Evolutionary conservation across 2,888 invertebrate species (phyloP), one percentile per base, ranked within the genome.

Genomic region (Dicyrtomina minuta): DNA sequence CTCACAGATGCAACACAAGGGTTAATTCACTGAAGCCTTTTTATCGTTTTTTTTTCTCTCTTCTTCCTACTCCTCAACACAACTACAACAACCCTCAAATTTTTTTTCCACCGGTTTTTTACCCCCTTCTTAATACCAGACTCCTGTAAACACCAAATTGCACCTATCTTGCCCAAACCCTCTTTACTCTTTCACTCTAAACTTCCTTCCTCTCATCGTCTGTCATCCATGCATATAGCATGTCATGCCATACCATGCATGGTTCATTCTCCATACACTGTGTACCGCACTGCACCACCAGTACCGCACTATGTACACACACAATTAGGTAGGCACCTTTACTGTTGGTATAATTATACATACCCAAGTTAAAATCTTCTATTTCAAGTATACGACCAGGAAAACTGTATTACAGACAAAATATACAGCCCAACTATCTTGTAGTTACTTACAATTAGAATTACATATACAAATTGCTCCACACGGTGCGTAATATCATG

Each of bases 91-190:
- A 73, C 71, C 73, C 73, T 70, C 68, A 68, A n/a, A 75, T 69
- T 70, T 70, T 66, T 72, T 74, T 68, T 49, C 64, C 64, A 68
- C 33, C 20, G 56, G 51, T 60, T 66, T 70, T 73, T 73, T 71
- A 70, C 69, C 66, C 72, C 68, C 66, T 71, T 72, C 66, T 71
- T 72, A 72, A 72, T 64, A 49, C 51, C 51, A 51, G 64, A 64
- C 70, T 76, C 71, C 69, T 76, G 73, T 74, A 75, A 76, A 75
- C 72, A 72, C 70, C 70, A 72, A 75, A 76, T 76, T 75, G 74
- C 76, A 76, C 76, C 76, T 76, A 72, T 72, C 72, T 51, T 56
- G 49, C 49, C 66, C 66, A 67, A 33, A 56, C 20, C 33, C 49
- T 39, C 58, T 46, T 49, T 46, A 17, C 27, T 44, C 33, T 51